Conservation (phyloP, 2,888 invertebrate species). For the Salticus scenicus region DNA sequence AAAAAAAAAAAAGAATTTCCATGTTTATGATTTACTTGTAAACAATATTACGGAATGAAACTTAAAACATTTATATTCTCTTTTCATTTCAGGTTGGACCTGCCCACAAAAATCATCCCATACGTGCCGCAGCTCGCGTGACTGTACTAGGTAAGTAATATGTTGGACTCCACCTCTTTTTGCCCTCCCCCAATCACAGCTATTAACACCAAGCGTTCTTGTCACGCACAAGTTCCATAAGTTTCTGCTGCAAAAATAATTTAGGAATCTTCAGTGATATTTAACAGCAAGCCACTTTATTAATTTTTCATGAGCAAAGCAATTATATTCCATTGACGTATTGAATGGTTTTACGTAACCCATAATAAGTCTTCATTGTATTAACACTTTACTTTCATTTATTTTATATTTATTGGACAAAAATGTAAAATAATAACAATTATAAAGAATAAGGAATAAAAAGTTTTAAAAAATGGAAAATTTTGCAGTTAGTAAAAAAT, state of each 20-base stretch:
- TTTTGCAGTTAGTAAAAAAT: too few species aligned
- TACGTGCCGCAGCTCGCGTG: conserved; percentile 89
- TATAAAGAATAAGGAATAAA: too few species aligned
- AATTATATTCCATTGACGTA: not conserved
- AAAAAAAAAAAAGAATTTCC: too few species aligned
- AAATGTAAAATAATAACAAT: too few species aligned
- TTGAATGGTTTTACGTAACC: too few species aligned
- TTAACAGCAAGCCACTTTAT: not conserved
- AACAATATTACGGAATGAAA: conserved; percentile 50
- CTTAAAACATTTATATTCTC: conserved; percentile 2
- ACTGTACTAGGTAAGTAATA: conserved; percentile 91
- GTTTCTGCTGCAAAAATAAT: not conserved
- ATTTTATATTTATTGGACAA: too few species aligned
- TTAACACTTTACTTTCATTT: too few species aligned
- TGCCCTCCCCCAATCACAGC: conserved; percentile 50
- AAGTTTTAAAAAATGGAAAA: too few species aligned
- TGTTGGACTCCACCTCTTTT: conserved; percentile 31
- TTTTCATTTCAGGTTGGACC: conserved; percentile 72
- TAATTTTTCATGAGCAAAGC: not conserved
- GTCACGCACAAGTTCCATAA: conserved; percentile 57
- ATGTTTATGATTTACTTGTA: conserved; percentile 33
- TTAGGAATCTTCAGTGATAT: not conserved
- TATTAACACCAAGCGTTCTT: conserved; percentile 47
- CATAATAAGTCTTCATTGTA: too few species aligned
- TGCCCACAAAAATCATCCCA: conserved; percentile 78